Percentiles rank a stretch among this genome's conserved stretches.
phyloP scores from a whole-genome alignment of 1,140 invertebrate species.

The Idris sp. region DNA sequence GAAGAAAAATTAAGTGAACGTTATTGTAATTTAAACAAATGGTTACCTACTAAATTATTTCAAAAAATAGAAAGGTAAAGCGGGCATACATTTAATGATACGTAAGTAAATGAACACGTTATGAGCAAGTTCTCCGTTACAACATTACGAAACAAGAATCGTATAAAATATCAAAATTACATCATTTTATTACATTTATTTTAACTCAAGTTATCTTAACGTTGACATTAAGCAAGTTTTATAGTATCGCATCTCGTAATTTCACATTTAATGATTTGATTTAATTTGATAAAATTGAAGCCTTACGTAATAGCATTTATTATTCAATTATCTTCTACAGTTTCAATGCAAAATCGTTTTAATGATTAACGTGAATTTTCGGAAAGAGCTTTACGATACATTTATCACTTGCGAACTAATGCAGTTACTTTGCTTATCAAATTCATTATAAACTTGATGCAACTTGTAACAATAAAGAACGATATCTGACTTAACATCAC shows the following conservation, averaged over 20 bases:
- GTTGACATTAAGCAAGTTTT: slow-evolving; percentile 52
- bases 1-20: background rate
- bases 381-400: slow-evolving; percentile 8
- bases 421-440: slow-evolving; percentile 38
- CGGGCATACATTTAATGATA: slow-evolving; percentile 42
- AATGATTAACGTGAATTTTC: slow-evolving; percentile 11
- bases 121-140: slow-evolving; percentile 40
- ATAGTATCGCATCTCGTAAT: slow-evolving; percentile 44
- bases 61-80: slow-evolving; percentile 47
- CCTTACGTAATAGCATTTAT: slow-evolving; percentile 34
- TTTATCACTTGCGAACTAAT: slow-evolving; percentile 17
- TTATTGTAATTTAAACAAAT: slow-evolving; percentile 26
- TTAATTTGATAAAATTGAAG: slow-evolving; percentile 43
- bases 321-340: slow-evolving; percentile 39
- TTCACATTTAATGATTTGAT: slow-evolving; percentile 43
- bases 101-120: slow-evolving; percentile 51
- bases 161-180: slow-evolving; percentile 59
- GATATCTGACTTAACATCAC: slow-evolving; percentile 25
- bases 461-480: slow-evolving; percentile 37
- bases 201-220: slow-evolving; percentile 47
- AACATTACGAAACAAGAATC: slow-evolving; percentile 42
- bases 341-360: slow-evolving; percentile 14
- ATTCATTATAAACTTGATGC: slow-evolving; percentile 31
- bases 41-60: slow-evolving; percentile 31
- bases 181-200: slow-evolving; percentile 59